phyloP scores from a whole-genome alignment of 2,797 vertebrate genomes.

The Artibeus lituratus region DNA sequence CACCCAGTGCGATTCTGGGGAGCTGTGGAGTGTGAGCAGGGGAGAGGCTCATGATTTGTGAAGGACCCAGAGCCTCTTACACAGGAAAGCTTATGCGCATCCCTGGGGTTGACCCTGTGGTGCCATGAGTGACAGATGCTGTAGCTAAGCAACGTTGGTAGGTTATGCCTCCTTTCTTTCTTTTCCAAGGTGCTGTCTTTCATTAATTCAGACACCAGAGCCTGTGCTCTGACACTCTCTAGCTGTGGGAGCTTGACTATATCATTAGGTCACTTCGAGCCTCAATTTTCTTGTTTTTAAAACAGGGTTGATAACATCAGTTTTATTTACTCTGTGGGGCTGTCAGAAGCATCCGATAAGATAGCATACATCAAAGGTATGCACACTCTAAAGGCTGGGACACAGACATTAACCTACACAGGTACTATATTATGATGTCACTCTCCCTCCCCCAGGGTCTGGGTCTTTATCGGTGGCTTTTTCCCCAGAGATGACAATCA shows the following conservation, averaged over 20 bases:
- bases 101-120: neutral
- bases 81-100: fast-evolving
- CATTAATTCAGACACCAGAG: neutral
- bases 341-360: neutral
- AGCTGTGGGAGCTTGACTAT: neutral
- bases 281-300: neutral
- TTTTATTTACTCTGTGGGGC: neutral
- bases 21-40: neutral
- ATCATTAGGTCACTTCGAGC: neutral
- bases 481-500: neutral
- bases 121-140: neutral
- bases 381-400: neutral
- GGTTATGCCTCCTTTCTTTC: neutral
- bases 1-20: neutral
- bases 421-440: neutral
- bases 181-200: neutral
- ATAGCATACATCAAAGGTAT: neutral
- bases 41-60: neutral
- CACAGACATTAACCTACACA: neutral
- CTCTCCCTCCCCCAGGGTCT: neutral
- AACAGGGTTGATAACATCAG: neutral
- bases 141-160: neutral
- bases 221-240: neutral
- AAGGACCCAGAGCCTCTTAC: neutral
- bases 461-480: neutral